phyloP scores from a whole-genome alignment of 2,113 vertebrate genomes.

The Ariopsis seemanni region DNA sequence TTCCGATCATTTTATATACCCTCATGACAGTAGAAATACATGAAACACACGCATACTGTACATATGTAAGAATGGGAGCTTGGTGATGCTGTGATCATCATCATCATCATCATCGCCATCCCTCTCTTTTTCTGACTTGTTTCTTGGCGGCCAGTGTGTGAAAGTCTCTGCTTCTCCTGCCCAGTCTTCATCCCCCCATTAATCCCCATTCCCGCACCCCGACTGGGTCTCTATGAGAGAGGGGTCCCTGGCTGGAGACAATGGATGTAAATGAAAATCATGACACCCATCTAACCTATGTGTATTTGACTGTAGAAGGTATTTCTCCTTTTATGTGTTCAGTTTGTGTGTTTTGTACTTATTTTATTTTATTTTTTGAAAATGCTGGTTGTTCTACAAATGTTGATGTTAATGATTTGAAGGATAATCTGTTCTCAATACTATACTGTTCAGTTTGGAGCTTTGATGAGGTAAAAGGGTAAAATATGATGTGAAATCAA shows the following conservation, averaged over 20 bases:
- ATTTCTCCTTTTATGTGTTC: slow-evolving; percentile 58
- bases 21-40: neutral
- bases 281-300: slow-evolving; percentile 72
- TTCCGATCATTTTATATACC: neutral
- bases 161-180: slow-evolving; percentile 77
- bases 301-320: slow-evolving; percentile 74
- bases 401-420: neutral
- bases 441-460: neutral
- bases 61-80: neutral
- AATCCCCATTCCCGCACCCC: slow-evolving; percentile 30
- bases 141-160: slow-evolving; percentile 60
- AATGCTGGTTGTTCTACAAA: neutral
- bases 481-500: neutral
- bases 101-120: slow-evolving; percentile 6
- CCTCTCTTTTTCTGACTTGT: slow-evolving; percentile 60
- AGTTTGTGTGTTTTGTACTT: slow-evolving; percentile 57
- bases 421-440: slow-evolving; percentile 36
- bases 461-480: neutral
- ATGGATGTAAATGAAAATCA: slow-evolving; percentile 72
- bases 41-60: neutral
- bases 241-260: slow-evolving; percentile 79
- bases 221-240: slow-evolving; percentile 78
- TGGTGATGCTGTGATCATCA: slow-evolving; percentile 11
- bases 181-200: slow-evolving; percentile 70
- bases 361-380: slow-evolving; percentile 45